These are phyloP conservation scores for Clavelina lepadiformis DNA, from an alignment of 23 tunicate species.

Conservation along the genomic window DNA sequence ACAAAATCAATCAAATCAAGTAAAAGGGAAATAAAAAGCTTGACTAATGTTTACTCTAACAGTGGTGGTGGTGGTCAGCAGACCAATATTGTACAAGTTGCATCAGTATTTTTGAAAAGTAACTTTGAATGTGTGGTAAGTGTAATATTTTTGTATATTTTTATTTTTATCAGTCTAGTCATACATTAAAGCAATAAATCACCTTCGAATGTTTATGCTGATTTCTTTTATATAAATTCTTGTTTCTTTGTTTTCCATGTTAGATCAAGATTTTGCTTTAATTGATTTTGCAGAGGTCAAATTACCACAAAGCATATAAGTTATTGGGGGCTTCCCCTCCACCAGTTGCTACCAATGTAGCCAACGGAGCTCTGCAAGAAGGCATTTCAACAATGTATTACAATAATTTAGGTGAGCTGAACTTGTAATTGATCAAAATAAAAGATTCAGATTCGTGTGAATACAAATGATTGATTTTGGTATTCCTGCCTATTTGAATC, in stretches of 20 bases:
- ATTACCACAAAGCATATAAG: conserved; percentile 77
- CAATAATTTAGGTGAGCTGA: conserved; percentile 59
- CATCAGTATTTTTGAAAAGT: conserved; percentile 73
- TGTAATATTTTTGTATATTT: neutral
- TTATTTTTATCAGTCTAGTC: neutral
- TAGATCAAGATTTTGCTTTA: neutral
- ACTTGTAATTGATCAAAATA: too few species aligned
- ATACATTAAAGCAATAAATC: neutral
- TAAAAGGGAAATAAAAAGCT: conserved; percentile 60
- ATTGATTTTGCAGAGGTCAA: conserved; percentile 35
- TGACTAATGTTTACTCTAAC: conserved; percentile 1
- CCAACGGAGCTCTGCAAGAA: conserved; percentile 19
- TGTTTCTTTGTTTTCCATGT: neutral
- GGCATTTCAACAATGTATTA: conserved; percentile 48
- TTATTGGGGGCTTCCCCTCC: conserved; percentile 60
- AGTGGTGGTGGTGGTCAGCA: conserved; percentile 6
- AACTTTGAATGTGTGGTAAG: conserved; percentile 75
- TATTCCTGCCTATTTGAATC: too few species aligned
- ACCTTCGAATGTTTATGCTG: neutral
- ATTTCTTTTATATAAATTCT: neutral
- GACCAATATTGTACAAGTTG: conserved; percentile 7
- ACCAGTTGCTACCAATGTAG: conserved; percentile 10
- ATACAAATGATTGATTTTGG: too few species aligned
- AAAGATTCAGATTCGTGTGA: too few species aligned
- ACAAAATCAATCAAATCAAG: conserved; percentile 59